Percentiles rank a stretch among this genome's conserved stretches.
Conservation (phyloP, 2,888 invertebrate genomes). For the Cataglyphis livida region DNA sequence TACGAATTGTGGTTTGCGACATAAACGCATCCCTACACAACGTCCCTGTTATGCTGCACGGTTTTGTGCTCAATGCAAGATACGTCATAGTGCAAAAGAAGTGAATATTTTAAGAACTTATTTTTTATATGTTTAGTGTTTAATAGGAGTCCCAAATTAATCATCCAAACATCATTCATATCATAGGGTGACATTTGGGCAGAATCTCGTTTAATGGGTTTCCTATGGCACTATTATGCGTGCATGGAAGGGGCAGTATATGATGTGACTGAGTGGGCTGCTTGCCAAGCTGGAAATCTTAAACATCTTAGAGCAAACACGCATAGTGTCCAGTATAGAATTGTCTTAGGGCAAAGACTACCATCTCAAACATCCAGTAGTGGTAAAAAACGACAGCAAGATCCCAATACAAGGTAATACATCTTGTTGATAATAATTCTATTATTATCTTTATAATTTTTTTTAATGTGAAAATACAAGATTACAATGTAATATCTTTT, state of each 20-base stretch:
- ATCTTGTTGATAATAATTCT: background rate
- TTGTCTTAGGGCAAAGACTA: constrained; percentile 91
- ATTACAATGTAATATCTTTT: background rate
- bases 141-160: background rate
- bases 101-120: constrained; percentile 83
- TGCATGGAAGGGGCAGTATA: constrained; percentile 98
- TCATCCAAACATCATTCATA: background rate
- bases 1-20: constrained; percentile 96
- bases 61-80: constrained; percentile 95
- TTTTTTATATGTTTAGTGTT: background rate
- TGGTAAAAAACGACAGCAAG: constrained; percentile 82
- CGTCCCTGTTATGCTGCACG: constrained; percentile 96
- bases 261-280: constrained; percentile 99
- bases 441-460: background rate
- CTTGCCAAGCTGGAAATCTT: constrained; percentile 94
- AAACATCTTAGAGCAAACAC: constrained; percentile 95
- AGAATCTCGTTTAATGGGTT: constrained; percentile 95
- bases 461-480: background rate
- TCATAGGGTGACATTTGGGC: constrained; percentile 97
- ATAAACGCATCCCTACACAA: constrained; percentile 94
- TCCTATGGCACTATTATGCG: constrained; percentile 97
- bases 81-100: constrained; percentile 95
- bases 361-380: constrained; percentile 81
- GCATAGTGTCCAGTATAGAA: constrained; percentile 96
- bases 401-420: constrained; percentile 81